Percentiles rank a stretch among this genome's conserved stretches.
phyloP scores from a whole-genome alignment of 2,113 vertebrate species.

The Otus sunia region DNA sequence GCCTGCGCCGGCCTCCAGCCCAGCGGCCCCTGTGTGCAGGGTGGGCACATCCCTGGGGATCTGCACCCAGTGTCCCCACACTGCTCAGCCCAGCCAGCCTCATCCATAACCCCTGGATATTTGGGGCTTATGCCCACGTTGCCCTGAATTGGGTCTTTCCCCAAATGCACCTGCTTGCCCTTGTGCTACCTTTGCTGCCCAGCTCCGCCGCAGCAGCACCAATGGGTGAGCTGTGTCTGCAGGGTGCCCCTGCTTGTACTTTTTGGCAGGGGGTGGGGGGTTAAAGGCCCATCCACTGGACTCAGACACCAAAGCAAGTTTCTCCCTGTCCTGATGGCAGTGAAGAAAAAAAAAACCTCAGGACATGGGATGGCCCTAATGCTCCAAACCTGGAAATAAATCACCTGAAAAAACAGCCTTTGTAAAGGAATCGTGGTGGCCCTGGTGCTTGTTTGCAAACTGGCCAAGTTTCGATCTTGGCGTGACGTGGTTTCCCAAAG shows the following conservation, averaged over 20 bases:
- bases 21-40: background rate
- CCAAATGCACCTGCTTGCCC: background rate
- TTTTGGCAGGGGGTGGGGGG: too few relatives aligned
- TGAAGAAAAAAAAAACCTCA: background rate
- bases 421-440: background rate
- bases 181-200: background rate
- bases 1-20: background rate
- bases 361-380: background rate
- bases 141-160: fast-evolving
- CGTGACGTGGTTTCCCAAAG: background rate
- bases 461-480: background rate
- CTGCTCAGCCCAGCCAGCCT: background rate
- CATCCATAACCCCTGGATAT: fast-evolving
- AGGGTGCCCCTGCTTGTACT: background rate
- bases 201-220: background rate
- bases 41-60: background rate
- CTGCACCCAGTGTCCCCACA: fast-evolving
- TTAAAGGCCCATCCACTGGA: background rate
- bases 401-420: background rate
- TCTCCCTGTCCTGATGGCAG: background rate
- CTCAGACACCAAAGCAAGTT: background rate
- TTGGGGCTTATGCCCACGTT: background rate
- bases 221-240: background rate
- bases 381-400: slow-evolving; percentile 2
- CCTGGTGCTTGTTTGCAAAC: background rate